Evolutionary conservation across 2,888 invertebrate species (phyloP), one percentile per base, ranked within the genome.

Genomic region (Amblyjoppa fuscipennis): DNA sequence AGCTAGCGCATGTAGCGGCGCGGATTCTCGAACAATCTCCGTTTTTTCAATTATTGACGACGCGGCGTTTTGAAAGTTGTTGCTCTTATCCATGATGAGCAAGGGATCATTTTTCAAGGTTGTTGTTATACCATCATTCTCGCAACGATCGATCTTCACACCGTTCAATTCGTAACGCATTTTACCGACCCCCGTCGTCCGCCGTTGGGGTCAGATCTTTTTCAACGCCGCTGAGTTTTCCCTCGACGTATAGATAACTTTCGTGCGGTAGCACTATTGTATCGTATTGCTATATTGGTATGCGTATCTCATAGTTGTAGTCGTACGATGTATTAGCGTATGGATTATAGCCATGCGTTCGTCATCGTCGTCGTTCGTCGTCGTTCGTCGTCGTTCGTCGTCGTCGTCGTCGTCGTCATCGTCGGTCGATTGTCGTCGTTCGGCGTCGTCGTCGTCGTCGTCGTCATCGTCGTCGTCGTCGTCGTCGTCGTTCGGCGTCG

Each of bases 161-260:
- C 68, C 38, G 20, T 68, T 41, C 4, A 68, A 20, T 16, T 68
- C 68, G 38, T 73, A 73, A 3, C 73, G 53, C 6, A 73, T 73
- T 1, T 73, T 38, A 41, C 38, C 20, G 56, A 73, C 59, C 2
- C 6, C 5, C n/a, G 7, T 38, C 41, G 0, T 38, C 20, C 0
- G 0, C 41, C 13, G 41, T 41, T 2, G 68, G 41, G n/a, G 16
- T 9, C 5, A 6, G 2, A 6, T 68, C 41, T 20, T 13, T 68
- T 2, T 11, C 38, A n/a, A n/a, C 68, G 0, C 28, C 3, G 11
- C 7, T n/a, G 4, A 34, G 1, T 20, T 45, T 68, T 5, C 68
- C 68, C 41, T 68, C 41, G 9, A 68, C n/a, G 6, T 38, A 68
- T 6, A 68, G 41, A 41, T 20, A 68, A 34, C 68, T 68, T 5